A percentile compares a stretch with the other conserved stretches of the same genome.
phyloP scores from a whole-genome alignment of 2,797 vertebrate genomes.

The Erethizon dorsatum region DNA sequence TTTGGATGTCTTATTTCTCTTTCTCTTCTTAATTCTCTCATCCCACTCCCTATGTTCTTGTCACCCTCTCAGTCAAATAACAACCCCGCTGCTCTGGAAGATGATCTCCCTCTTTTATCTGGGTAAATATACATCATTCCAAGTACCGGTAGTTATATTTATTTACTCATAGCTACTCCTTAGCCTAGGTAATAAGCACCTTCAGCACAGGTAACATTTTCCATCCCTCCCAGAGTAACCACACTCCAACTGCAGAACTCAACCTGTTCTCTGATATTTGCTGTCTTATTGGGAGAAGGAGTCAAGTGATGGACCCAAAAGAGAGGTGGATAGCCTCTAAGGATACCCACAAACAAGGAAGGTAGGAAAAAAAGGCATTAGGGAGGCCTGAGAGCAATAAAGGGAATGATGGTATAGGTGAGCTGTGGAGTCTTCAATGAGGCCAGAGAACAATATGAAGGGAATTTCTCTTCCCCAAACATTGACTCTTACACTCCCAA shows the following conservation, averaged over 20 bases:
- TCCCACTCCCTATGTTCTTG: constrained; percentile 34
- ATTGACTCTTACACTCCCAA: not conserved
- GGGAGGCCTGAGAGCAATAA: not conserved
- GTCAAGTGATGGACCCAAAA: not conserved
- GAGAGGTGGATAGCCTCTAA: not conserved
- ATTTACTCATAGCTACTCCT: constrained; percentile 50
- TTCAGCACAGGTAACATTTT: constrained; percentile 64
- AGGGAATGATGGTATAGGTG: not conserved
- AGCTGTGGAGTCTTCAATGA: not conserved
- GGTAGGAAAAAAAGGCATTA: not conserved
- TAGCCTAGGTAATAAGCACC: constrained; percentile 50
- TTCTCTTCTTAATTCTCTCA: constrained; percentile 21
- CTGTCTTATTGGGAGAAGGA: constrained; percentile 8
- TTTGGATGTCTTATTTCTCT: constrained; percentile 46
- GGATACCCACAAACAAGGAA: not conserved
- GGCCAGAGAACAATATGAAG: not conserved
- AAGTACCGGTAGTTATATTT: constrained; percentile 53
- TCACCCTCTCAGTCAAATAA: constrained; percentile 64
- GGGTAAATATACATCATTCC: constrained; percentile 53
- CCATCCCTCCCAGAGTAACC: constrained; percentile 34
- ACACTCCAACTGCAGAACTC: not conserved
- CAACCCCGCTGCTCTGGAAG: constrained; percentile 13
- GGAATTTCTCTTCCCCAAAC: constrained; percentile 40
- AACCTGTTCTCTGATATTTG: constrained; percentile 39
- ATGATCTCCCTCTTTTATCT: constrained; percentile 68